These are phyloP conservation scores for Alentia gelatinosa DNA, from an alignment of 2,888 invertebrate genomes.

Conservation along the genomic window DNA sequence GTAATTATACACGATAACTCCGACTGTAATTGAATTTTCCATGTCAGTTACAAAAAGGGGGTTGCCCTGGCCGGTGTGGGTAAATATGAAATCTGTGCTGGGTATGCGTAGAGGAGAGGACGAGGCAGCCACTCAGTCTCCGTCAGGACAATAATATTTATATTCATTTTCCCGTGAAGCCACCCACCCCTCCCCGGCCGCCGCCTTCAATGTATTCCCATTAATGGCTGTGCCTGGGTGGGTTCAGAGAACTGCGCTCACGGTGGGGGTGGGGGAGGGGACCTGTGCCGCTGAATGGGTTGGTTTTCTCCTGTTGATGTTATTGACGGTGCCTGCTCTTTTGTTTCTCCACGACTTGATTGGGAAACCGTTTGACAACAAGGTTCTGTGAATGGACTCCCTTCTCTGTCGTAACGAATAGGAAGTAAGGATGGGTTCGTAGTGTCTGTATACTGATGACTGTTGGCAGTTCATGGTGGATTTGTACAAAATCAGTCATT, in stretches of 20 bases:
- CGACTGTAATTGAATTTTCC: slow-evolving; percentile 42
- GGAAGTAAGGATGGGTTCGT: too few relatives aligned
- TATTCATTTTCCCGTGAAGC: slow-evolving; percentile 29
- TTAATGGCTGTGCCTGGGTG: neutral
- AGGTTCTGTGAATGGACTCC: too few relatives aligned
- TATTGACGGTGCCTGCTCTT: too few relatives aligned
- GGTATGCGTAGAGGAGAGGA: neutral
- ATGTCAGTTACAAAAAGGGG: slow-evolving; percentile 19
- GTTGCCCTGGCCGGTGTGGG: neutral
- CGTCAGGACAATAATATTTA: slow-evolving; percentile 40
- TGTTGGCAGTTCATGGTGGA: too few relatives aligned
- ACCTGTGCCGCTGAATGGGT: neutral
- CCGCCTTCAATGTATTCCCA: slow-evolving; percentile 19
- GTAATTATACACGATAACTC: slow-evolving; percentile 48
- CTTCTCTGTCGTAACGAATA: too few relatives aligned
- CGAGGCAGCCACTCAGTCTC: neutral
- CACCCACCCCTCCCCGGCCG: neutral
- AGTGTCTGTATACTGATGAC: too few relatives aligned
- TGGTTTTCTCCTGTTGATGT: neutral
- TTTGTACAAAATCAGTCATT: too few relatives aligned
- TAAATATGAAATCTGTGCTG: neutral
- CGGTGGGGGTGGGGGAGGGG: neutral
- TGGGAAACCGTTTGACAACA: too few relatives aligned
- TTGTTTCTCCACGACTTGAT: too few relatives aligned
- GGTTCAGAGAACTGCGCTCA: neutral